A percentile compares a stretch with the other conserved stretches of the same genome.
Conservation (phyloP, 2,888 invertebrate species). For the Noctua janthe region DNA sequence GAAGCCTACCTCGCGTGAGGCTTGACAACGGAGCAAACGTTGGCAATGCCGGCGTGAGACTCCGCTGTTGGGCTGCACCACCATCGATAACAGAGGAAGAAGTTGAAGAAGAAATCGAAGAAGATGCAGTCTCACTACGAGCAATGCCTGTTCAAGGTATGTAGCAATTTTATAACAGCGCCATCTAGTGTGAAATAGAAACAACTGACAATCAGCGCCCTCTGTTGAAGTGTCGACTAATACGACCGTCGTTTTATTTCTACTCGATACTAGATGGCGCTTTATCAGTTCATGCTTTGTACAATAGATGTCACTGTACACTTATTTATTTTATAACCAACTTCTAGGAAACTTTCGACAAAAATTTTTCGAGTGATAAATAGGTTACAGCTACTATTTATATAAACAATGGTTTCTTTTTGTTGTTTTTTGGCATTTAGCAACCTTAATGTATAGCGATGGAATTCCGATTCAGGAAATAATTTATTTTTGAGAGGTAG, state of each 20-base stretch:
- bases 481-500: background rate
- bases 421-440: background rate
- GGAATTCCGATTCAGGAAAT: background rate
- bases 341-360: background rate
- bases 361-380: background rate
- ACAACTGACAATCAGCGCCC: conserved; percentile 20
- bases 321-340: background rate
- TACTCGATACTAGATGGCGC: conserved; percentile 73
- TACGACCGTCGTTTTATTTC: background rate
- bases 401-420: background rate
- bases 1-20: conserved; percentile 91
- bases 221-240: conserved; percentile 17
- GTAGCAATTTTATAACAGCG: conserved; percentile 64
- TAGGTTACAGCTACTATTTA: background rate
- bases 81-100: conserved; percentile 93
- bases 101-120: conserved; percentile 91
- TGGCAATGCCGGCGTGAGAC: conserved; percentile 91
- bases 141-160: conserved; percentile 92
- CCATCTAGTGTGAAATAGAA: conserved; percentile 72
- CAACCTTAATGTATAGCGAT: no score
- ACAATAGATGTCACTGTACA: conserved; percentile 62
- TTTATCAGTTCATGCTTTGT: background rate
- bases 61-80: conserved; percentile 91
- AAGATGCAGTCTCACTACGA: conserved; percentile 92
- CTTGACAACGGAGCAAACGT: conserved; percentile 92